phyloP scores from a whole-genome alignment of 2,888 invertebrate species.

The Euzophera pinguis region DNA sequence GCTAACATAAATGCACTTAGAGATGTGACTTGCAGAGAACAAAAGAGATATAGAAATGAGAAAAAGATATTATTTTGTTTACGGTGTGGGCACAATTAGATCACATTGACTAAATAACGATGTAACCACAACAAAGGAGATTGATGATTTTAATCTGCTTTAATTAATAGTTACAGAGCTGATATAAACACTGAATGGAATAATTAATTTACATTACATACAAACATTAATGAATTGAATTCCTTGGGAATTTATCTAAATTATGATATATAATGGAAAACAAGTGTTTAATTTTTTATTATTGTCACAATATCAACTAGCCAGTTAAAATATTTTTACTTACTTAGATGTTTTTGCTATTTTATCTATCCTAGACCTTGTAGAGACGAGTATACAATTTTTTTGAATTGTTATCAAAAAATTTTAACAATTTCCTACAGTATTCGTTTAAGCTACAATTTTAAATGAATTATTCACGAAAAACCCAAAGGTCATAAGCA shows the following conservation, averaged over 20 bases:
- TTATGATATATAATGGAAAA: neutral
- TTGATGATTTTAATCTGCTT: slow-evolving; percentile 10
- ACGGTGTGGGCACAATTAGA: slow-evolving; percentile 2
- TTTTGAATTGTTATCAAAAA: no score
- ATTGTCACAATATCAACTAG: no score
- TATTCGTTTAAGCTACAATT: neutral
- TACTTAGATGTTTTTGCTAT: no score
- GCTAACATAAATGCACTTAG: neutral
- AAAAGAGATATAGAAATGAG: no score
- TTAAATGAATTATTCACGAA: neutral
- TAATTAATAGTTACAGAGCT: slow-evolving; percentile 16
- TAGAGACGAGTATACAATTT: no score
- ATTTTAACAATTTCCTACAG: no score
- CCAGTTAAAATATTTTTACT: no score
- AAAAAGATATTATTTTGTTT: neutral
- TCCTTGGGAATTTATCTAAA: neutral
- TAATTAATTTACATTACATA: slow-evolving; percentile 3
- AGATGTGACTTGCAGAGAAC: neutral
- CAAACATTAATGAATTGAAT: neutral
- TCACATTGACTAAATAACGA: slow-evolving; percentile 5
- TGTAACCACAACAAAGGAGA: slow-evolving; percentile 9
- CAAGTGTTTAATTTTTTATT: neutral
- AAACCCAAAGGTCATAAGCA: slow-evolving; percentile 1
- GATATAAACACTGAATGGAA: slow-evolving; percentile 9
- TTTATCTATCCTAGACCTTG: no score